Base-by-base conservation (phyloP, 2,797 vertebrate genomes). In the Notoglanidium macrostoma region DNA sequence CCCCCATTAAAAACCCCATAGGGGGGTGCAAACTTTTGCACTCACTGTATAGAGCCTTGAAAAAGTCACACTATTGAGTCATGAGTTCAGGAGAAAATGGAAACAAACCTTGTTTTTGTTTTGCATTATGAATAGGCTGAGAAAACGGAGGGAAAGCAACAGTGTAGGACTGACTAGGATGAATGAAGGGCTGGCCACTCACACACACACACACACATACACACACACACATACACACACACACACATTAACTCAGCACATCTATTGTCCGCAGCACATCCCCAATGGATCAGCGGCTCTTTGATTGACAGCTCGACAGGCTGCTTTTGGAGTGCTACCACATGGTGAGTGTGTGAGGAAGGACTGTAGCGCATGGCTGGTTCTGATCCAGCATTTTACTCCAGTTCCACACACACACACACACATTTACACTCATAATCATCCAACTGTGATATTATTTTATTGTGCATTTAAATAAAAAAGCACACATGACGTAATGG, bases 261-360 rank as follows among this genome's bases (percentile, higher is more conserved):
- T 80, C 92, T 88, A 93, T 96, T 96, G 95, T 96, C 92, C 87
- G 29, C 4, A 86, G 91, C 89, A 88, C 90, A 90, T 94, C 94
- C 88, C 94, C 93, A 93, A 93, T 94, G 93, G 92, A 92, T 93
- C 93, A 92, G 91, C 91, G 94, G 90, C 92, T 92, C 92, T 83
- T 90, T 95, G 95, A 96, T 85, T 95, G 95, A 95, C 95, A 95
- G 95, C 81, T 90, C 77, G 90, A 93, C 92, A 87, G 93, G 90
- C 84, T 90, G 93, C 85, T 94, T 93, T 94, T 92, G 91, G 93
- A 89, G 92, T 89, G 91, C 91, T 89, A 91, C 94, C 94, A 94
- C 94, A 95, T 95, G 95, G 94, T 94, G 95, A 92, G 94, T 90
- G 32, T 74, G 88, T 95, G 91, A 95, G 94, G 93, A 88, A 91